These are phyloP conservation scores for Bubo blakistoni DNA, from an alignment of 2,113 vertebrate genomes.

Conservation along the genomic window DNA sequence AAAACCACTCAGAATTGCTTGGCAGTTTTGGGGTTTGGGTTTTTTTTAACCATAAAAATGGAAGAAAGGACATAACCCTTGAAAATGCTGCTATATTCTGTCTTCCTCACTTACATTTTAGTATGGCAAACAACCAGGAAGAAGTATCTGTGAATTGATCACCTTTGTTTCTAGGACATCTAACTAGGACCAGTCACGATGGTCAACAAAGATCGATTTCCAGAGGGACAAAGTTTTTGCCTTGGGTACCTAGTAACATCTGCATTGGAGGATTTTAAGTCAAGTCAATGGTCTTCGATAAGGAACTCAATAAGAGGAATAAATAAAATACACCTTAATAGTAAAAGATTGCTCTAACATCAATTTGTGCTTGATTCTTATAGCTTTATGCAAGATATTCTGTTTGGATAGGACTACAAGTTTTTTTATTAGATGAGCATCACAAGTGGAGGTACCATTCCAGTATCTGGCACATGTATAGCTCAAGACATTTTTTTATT, in stretches of 20 bases:
- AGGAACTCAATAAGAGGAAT: neutral
- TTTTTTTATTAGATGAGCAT: neutral
- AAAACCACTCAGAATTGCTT: neutral
- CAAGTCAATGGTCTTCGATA: neutral
- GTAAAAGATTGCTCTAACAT: neutral
- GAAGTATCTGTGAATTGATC: neutral
- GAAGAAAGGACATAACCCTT: neutral
- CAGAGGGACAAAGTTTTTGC: neutral
- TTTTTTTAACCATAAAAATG: neutral
- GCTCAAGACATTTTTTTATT: neutral
- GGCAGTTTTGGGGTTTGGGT: accelerated
- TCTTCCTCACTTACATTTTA: neutral
- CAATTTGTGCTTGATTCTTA: neutral
- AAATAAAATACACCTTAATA: neutral
- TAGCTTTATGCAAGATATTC: neutral
- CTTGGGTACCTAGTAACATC: neutral
- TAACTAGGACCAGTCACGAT: neutral
- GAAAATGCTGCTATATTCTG: neutral
- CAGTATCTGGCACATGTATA: neutral
- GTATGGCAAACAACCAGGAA: neutral
- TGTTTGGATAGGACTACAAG: neutral
- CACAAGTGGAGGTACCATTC: neutral
- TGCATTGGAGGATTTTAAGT: neutral
- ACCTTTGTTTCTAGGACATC: neutral
- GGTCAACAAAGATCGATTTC: neutral